Percentiles rank a stretch among this genome's conserved stretches.
These are phyloP conservation scores for Spea multiplicata DNA, from an alignment of 2,113 vertebrate genomes.

Conservation along the genomic window DNA sequence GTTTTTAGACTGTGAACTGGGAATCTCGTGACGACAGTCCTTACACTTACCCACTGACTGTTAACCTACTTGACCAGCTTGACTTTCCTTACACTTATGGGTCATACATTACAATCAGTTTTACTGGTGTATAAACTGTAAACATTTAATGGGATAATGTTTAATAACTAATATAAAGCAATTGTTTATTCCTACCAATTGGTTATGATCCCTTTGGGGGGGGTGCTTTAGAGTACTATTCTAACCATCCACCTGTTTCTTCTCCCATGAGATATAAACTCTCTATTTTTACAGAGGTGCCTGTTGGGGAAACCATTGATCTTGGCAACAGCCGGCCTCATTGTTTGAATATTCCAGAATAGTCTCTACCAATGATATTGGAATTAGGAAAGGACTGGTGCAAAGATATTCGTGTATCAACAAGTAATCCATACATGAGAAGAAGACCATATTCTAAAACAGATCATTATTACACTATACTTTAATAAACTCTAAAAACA, in stretches of 20 bases:
- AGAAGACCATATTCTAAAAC: no score
- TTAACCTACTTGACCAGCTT: neutral
- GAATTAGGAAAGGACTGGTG: neutral
- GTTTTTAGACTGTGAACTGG: neutral
- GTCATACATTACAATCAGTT: no score
- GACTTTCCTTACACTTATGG: no score
- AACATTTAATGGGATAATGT: no score
- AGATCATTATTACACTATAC: no score
- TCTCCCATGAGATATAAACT: conserved; percentile 10
- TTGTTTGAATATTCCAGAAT: neutral
- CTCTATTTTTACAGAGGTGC: conserved; percentile 8
- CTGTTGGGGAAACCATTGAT: conserved; percentile 19
- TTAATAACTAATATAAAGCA: neutral
- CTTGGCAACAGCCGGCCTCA: neutral
- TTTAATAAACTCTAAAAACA: no score
- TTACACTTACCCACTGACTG: neutral
- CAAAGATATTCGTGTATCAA: neutral
- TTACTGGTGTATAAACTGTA: no score
- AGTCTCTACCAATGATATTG: neutral
- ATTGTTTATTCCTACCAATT: no score
- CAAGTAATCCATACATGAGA: no score
- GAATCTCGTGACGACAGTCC: neutral
- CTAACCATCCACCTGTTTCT: conserved; percentile 20
- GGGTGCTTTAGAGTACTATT: neutral
- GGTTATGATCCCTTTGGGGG: neutral